Evolutionary conservation across 1,140 invertebrate genomes (phyloP), one percentile per base, ranked within the genome.

Genomic region (Magallana ariakensis): DNA sequence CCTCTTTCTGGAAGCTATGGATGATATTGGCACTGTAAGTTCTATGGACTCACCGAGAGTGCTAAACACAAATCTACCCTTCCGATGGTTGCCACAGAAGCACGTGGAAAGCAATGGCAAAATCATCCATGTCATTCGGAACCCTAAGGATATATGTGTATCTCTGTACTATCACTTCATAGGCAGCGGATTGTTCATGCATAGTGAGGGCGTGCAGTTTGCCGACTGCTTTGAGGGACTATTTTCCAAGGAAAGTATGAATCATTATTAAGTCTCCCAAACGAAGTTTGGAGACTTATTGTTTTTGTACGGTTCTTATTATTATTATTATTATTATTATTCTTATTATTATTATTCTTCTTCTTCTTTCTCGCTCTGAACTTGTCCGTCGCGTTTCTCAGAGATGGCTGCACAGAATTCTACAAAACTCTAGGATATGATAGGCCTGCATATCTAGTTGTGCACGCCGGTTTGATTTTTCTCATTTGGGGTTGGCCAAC

Each of bases 121-220:
- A 62, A 70, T 87, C 13, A 46, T 91, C 26, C 85, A 87, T 75
- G 83, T 89, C n/a, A 82, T 87, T 26, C 83, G 90, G 15, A 91
- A 91, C 58, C 90, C 89, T 22, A 91, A 90, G 70, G 89, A 91
- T 86, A 66, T 80, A 16, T 19, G 22, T 15, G 89, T 91, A 19
- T 91, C 90, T 5, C 16, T 58, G 57, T 91, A 80, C 19, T 83
- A 86, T 81, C 86, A 82, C 16, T 54, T 53, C 7, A 82, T 13
- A 82, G n/a, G n/a, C 19, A 82, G 16, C 7, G 22, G n/a, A 53
- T 8, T 46, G n/a, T 46, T 46, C 10, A 46, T 80, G 16, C 33
- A 22, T 46, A 46, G 33, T 13, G 33, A 80, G n/a, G 33, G 70
- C 22, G 19, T 80, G 22, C 33, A 33, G n/a, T 80, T 22, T 22